Evolutionary conservation across 1,140 invertebrate species (phyloP).

Genomic region (Hylyphantes graminicola): DNA sequence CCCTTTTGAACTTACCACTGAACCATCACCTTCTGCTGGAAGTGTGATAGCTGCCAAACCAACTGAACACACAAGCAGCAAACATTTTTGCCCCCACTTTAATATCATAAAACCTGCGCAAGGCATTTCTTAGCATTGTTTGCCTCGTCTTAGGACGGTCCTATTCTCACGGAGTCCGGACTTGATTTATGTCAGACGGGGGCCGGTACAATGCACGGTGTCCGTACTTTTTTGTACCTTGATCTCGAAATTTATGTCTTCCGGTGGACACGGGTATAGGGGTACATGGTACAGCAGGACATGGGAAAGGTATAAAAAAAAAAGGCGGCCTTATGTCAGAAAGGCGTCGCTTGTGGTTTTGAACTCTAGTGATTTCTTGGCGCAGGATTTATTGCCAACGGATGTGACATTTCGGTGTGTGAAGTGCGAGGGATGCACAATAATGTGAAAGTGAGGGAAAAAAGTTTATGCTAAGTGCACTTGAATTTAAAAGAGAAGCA

Average conservation of each 20-base stretch:
- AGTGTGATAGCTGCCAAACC: background rate
- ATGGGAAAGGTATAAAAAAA: slow-evolving; percentile 31
- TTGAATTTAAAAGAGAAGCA: background rate
- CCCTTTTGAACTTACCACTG: background rate
- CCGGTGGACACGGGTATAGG: slow-evolving; percentile 46
- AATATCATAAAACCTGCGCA: background rate
- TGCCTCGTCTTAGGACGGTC: background rate
- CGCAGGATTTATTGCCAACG: slow-evolving; percentile 26
- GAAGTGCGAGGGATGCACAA: background rate
- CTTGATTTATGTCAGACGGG: slow-evolving; percentile 55
- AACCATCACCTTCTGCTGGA: background rate
- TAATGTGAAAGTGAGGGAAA: background rate
- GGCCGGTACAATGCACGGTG: slow-evolving; percentile 47
- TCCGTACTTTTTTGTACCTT: slow-evolving; percentile 40
- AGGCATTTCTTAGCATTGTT: background rate
- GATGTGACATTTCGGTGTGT: slow-evolving; percentile 33
- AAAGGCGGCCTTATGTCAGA: slow-evolving; percentile 6
- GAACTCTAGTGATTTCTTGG: slow-evolving; percentile 18
- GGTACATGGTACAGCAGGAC: slow-evolving; percentile 31
- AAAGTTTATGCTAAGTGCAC: background rate
- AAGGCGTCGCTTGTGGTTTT: slow-evolving; percentile 9
- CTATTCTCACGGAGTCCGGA: slow-evolving; percentile 37
- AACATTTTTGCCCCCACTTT: background rate
- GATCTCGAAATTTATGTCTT: slow-evolving; percentile 48
- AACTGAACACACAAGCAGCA: background rate